phyloP scores from a whole-genome alignment of 2,888 invertebrate species.

The Machimus rusticus region DNA sequence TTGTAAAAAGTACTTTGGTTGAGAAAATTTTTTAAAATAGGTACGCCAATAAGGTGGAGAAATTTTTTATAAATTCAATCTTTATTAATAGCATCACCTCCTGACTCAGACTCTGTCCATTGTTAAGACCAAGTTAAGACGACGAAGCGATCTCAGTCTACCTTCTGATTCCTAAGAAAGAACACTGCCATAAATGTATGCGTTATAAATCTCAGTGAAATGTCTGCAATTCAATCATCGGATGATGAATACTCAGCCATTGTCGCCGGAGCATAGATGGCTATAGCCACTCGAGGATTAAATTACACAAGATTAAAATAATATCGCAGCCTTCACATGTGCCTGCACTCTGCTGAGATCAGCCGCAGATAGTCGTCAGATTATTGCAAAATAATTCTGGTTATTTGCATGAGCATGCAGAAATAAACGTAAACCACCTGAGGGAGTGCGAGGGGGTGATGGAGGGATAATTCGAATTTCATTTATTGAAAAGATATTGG shows the following conservation, averaged over 20 bases:
- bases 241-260: background rate
- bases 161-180: background rate
- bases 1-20: background rate
- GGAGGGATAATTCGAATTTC: background rate
- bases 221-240: background rate
- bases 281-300: background rate
- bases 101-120: background rate
- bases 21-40: background rate
- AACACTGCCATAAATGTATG: background rate
- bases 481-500: background rate
- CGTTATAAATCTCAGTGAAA: background rate
- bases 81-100: background rate
- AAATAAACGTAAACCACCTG: background rate
- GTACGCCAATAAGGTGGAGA: background rate
- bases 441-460: background rate
- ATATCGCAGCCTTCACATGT: background rate
- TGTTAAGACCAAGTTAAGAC: background rate
- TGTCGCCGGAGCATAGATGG: background rate
- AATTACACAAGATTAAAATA: constrained; percentile 21
- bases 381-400: background rate
- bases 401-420: constrained; percentile 5
- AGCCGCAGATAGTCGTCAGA: background rate
- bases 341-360: background rate
- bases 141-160: background rate
- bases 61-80: background rate